Conservation (phyloP, 2,113 vertebrate genomes). For the Rhegmatorhina hoffmannsi region DNA sequence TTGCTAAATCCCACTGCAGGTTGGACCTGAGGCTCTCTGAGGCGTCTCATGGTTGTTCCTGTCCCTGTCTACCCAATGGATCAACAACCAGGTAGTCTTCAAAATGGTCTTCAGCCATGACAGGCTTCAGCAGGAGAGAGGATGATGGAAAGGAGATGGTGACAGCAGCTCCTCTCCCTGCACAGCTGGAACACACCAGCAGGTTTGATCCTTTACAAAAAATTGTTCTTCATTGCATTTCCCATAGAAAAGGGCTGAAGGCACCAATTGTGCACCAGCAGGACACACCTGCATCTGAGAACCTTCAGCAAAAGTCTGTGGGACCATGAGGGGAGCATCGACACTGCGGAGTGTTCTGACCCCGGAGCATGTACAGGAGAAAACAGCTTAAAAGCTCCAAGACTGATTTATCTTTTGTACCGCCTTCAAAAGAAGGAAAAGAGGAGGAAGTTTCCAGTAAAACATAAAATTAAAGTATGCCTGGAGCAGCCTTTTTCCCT, state of each 20-base stretch:
- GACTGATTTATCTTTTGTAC: not conserved
- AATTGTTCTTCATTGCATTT: fast-evolving
- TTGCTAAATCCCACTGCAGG: not conserved
- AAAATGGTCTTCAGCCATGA: not conserved
- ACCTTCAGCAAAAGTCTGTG: not conserved
- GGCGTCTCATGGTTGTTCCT: not conserved
- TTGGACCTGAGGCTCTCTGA: not conserved
- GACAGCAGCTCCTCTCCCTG: not conserved
- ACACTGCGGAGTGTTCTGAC: fast-evolving
- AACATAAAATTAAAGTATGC: not conserved
- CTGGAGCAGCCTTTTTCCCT: not conserved
- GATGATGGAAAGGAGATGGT: not conserved
- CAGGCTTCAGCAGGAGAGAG: not conserved
- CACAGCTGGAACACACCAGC: not conserved
- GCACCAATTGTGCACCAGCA: fast-evolving
- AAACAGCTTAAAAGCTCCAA: not conserved
- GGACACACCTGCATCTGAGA: not conserved
- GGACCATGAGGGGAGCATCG: not conserved
- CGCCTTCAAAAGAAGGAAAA: not conserved
- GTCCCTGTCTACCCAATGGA: not conserved
- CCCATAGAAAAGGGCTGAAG: not conserved
- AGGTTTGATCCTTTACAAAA: not conserved
- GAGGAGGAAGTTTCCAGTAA: not conserved
- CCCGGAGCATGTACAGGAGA: fast-evolving
- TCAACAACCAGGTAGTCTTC: not conserved